These are phyloP conservation scores for Arvicanthis niloticus DNA, from an alignment of 2,113 vertebrate species.

Conservation along the genomic window DNA sequence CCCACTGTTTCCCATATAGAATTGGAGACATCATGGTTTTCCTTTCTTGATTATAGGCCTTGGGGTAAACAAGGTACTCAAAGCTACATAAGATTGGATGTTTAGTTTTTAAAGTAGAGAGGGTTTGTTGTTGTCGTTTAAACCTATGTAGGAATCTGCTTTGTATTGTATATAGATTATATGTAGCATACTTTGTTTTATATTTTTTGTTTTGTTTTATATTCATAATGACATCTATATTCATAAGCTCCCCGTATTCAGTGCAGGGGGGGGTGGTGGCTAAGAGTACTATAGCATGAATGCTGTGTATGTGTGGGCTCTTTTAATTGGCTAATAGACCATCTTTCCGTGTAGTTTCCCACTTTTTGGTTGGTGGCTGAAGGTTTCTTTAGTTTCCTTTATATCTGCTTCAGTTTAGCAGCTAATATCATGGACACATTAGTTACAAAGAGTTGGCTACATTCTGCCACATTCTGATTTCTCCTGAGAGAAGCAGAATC, in stretches of 20 bases:
- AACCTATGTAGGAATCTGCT: background rate
- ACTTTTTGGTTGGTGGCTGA: background rate
- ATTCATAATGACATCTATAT: background rate
- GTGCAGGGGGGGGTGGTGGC: background rate
- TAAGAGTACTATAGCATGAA: background rate
- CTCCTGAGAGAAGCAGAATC: background rate
- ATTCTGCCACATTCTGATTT: conserved; percentile 25
- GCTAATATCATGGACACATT: background rate
- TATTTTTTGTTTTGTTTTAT: conserved; percentile 36
- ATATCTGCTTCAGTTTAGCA: conserved; percentile 25
- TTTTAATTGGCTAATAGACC: background rate
- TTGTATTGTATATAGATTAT: background rate
- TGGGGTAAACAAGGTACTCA: background rate
- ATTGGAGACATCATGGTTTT: conserved; percentile 30
- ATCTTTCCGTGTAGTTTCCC: background rate
- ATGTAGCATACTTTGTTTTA: conserved; percentile 23
- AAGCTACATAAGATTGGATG: background rate
- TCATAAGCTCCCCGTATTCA: conserved; percentile 16
- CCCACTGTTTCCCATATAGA: background rate
- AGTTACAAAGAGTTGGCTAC: conserved; percentile 9
- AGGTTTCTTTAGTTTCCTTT: conserved; percentile 2
- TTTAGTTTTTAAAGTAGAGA: conserved; percentile 6
- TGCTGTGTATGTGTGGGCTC: background rate
- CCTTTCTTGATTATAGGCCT: conserved; percentile 21
- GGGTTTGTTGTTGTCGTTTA: background rate